Percentiles rank a stretch among this genome's conserved stretches.
Evolutionary conservation across 2,888 invertebrate genomes (phyloP).

Genomic region (Macrophya annulata): DNA sequence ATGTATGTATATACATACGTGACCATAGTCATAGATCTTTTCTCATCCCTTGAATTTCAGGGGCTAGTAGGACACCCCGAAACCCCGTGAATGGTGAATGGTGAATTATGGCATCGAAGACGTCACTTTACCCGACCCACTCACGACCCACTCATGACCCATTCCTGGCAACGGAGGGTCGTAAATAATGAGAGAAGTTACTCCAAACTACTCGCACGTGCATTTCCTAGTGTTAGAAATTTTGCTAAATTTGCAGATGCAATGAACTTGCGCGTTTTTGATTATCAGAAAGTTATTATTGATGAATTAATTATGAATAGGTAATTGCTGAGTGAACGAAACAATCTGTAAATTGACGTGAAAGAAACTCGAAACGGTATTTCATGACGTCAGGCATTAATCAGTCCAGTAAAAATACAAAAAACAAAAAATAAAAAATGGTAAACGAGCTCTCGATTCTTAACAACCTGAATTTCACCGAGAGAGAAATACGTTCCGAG

Average conservation of each 20-base stretch:
- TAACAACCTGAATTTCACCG: not conserved
- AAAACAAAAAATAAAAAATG: not conserved
- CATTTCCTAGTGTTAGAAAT: not conserved
- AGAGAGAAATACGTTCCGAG: slow-evolving; percentile 7
- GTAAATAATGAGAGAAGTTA: slow-evolving; percentile 31
- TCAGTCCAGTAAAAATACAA: not conserved
- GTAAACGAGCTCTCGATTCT: not conserved
- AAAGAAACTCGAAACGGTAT: not conserved
- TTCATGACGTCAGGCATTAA: not conserved
- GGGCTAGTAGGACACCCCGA: not conserved
- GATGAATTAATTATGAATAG: not conserved
- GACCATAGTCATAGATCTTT: not conserved
- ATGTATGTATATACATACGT: slow-evolving; percentile 12
- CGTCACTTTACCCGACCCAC: slow-evolving; percentile 32
- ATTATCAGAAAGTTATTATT: not conserved
- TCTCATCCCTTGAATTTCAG: not conserved
- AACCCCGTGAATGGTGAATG: not conserved
- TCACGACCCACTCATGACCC: slow-evolving; percentile 42
- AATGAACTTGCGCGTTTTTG: not conserved
- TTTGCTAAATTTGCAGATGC: not conserved
- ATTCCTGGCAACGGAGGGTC: slow-evolving; percentile 30
- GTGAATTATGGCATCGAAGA: slow-evolving; percentile 45
- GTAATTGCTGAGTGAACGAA: not conserved
- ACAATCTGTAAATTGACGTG: not conserved
- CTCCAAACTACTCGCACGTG: slow-evolving; percentile 18